Conservation (phyloP, 1,140 invertebrate genomes). For the Trichoplusia ni region DNA sequence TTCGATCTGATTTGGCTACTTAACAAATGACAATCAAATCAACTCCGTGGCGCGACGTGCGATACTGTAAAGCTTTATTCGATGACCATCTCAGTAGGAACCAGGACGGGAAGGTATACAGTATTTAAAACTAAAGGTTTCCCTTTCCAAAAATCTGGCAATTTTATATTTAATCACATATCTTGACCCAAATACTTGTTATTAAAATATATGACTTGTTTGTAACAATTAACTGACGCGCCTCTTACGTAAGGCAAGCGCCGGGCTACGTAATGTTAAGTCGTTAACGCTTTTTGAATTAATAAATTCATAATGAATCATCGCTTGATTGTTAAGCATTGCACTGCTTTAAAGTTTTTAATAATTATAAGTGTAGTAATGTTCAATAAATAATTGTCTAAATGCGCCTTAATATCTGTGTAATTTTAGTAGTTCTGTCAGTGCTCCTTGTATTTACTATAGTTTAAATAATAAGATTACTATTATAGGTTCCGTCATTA, state of each 20-base stretch:
- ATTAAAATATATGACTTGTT: constrained; percentile 16
- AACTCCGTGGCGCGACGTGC: constrained; percentile 1
- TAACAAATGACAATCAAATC: background rate
- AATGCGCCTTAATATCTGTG: constrained; percentile 57
- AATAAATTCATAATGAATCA: constrained; percentile 32
- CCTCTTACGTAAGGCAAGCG: background rate
- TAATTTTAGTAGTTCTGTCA: constrained; percentile 45
- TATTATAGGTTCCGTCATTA: constrained; percentile 21
- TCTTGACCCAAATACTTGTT: background rate
- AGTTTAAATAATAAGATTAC: constrained; percentile 30
- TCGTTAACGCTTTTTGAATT: constrained; percentile 26
- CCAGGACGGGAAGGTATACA: constrained; percentile 6
- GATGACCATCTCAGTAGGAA: background rate
- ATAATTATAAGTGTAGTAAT: constrained; percentile 47
- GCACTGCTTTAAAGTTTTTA: constrained; percentile 46
- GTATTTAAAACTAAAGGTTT: background rate
- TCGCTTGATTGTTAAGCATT: constrained; percentile 50
- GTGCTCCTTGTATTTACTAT: constrained; percentile 37
- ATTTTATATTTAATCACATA: background rate
- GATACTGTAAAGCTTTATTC: background rate
- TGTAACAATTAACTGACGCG: constrained; percentile 2
- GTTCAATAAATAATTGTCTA: constrained; percentile 48
- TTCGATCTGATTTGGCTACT: background rate
- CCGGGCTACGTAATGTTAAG: background rate
- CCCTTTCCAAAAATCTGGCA: background rate